These are phyloP conservation scores for Ivindomyrus marchei DNA, from an alignment of 2,113 vertebrate genomes.

Conservation along the genomic window DNA sequence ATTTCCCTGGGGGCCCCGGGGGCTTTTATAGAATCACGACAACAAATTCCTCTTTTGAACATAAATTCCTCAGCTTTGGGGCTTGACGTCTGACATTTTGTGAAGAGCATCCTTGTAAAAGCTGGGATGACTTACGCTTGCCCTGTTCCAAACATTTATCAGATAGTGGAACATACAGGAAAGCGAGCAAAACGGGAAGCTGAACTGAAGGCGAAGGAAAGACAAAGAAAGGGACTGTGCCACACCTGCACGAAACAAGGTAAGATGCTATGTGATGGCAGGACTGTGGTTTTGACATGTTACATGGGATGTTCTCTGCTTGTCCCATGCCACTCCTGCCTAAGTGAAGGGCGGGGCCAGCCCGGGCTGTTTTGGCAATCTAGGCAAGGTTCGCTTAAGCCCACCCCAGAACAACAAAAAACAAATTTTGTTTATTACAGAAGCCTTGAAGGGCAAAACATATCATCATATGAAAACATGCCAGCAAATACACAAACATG, in stretches of 20 bases:
- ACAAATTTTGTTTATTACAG: too few species aligned
- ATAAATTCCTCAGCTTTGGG: constrained; percentile 10
- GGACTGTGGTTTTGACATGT: background rate
- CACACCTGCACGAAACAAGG: background rate
- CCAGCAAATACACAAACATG: background rate
- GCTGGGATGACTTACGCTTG: background rate
- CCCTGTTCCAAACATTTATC: background rate
- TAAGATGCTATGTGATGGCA: background rate
- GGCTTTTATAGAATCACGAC: constrained; percentile 1
- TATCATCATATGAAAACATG: too few species aligned
- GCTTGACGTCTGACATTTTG: background rate
- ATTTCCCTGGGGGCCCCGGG: background rate
- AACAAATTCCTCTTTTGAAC: constrained; percentile 12
- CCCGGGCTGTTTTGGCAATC: background rate
- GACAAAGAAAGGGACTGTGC: background rate
- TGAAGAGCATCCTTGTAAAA: background rate
- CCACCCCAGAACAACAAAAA: too few species aligned
- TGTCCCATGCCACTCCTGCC: background rate
- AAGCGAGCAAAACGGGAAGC: background rate
- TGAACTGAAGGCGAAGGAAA: background rate
- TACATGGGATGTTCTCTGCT: background rate
- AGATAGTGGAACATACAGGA: background rate
- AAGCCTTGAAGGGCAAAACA: too few species aligned
- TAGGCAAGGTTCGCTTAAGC: background rate
- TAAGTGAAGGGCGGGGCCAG: background rate